These are phyloP conservation scores for Lepidocyrtoides sp. DNA, from an alignment of 2,888 invertebrate genomes.

Conservation along the genomic window DNA sequence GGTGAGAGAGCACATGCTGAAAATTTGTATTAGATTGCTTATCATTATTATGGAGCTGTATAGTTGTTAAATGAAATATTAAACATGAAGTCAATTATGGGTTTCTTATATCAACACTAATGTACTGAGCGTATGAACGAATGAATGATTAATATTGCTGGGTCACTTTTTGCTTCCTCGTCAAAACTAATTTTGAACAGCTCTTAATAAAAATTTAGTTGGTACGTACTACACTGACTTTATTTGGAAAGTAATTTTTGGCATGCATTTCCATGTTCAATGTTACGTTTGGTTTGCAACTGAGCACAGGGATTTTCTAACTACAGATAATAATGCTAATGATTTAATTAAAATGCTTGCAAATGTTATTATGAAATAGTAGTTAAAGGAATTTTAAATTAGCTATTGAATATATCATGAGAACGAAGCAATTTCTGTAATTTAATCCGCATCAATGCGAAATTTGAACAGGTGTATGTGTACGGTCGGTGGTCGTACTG, in stretches of 20 bases:
- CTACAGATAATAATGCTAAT: neutral
- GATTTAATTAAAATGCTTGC: neutral
- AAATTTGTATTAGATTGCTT: neutral
- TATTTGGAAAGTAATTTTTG: neutral
- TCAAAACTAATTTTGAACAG: neutral
- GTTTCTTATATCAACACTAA: neutral
- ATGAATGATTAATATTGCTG: neutral
- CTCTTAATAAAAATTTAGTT: neutral
- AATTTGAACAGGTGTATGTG: too few relatives aligned
- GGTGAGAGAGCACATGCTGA: constrained; percentile 1
- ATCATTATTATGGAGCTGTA: neutral
- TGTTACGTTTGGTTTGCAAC: neutral
- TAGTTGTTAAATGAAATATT: neutral
- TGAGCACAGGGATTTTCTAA: neutral
- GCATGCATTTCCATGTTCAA: neutral
- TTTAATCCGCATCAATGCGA: too few relatives aligned
- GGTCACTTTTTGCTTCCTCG: neutral
- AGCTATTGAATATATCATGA: too few relatives aligned
- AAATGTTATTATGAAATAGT: neutral
- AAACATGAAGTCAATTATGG: constrained; percentile 14
- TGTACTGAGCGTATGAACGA: neutral
- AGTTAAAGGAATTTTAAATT: too few relatives aligned
- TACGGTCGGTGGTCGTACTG: too few relatives aligned
- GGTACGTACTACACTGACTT: neutral
- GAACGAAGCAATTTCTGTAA: too few relatives aligned